Evolutionary conservation across 2,888 invertebrate genomes (phyloP).

Genomic region (Temnothorax rugatulus): DNA sequence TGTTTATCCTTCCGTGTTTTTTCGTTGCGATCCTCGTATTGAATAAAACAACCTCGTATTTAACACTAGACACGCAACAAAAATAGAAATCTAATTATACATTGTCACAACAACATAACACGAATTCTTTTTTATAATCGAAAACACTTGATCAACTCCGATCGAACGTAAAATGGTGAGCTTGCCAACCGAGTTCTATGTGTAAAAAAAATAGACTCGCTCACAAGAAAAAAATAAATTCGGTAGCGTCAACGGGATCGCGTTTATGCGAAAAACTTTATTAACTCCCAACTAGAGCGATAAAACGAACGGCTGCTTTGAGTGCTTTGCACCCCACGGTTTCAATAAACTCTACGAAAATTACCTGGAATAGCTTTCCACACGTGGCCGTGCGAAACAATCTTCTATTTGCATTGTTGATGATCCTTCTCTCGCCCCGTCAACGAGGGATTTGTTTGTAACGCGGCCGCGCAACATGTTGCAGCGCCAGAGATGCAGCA

Average conservation of each 20-base stretch:
- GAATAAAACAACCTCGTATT: slow-evolving; percentile 19
- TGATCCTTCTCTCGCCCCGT: background rate
- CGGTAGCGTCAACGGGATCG: background rate
- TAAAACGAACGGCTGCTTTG: background rate
- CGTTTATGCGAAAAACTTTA: slow-evolving; percentile 10
- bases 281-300: background rate
- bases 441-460: background rate
- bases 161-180: background rate
- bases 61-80: slow-evolving; percentile 9
- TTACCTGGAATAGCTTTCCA: slow-evolving; percentile 1
- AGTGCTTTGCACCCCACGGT: background rate
- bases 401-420: slow-evolving; percentile 32
- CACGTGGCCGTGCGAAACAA: slow-evolving; percentile 3
- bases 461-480: slow-evolving; percentile 19
- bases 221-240: background rate
- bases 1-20: background rate
- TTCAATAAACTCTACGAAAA: background rate
- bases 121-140: slow-evolving; percentile 6
- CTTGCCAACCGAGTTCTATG: background rate
- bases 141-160: background rate
- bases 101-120: background rate
- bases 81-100: slow-evolving; percentile 37
- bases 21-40: background rate
- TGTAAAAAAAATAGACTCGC: background rate
- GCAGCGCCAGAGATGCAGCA: slow-evolving; percentile 97